Percentiles rank a stretch among this genome's conserved stretches.
Conservation (phyloP, 2,113 vertebrate genomes). For the Synchiropus splendidus region DNA sequence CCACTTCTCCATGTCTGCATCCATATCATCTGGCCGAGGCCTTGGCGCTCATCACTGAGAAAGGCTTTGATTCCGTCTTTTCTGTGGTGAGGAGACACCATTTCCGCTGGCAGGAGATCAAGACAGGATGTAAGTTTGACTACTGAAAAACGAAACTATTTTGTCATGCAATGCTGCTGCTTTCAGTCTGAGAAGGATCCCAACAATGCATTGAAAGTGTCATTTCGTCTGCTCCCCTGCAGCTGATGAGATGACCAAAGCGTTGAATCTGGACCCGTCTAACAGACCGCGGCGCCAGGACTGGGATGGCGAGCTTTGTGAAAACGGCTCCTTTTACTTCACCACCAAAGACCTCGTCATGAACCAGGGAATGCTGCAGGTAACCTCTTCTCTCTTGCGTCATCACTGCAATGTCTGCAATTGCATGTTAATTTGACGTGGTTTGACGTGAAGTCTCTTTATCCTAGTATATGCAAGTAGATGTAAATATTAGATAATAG, state of each 20-base stretch:
- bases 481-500: too few relatives aligned
- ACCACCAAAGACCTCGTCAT: constrained; percentile 69
- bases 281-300: constrained; percentile 82
- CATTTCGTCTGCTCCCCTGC: neutral
- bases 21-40: constrained; percentile 78
- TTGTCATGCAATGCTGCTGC: neutral
- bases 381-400: too few relatives aligned
- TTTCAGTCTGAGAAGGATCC: neutral
- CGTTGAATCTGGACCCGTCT: constrained; percentile 76
- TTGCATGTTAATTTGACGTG: too few relatives aligned
- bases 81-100: constrained; percentile 85
- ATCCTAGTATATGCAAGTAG: too few relatives aligned
- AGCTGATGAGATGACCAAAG: constrained; percentile 53
- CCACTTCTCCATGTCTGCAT: constrained; percentile 90
- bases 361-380: constrained; percentile 70
- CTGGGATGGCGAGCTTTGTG: constrained; percentile 89
- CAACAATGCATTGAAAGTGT: neutral
- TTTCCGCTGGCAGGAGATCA: constrained; percentile 87
- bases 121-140: constrained; percentile 68
- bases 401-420: too few relatives aligned
- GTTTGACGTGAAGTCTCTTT: too few relatives aligned
- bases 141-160: too few relatives aligned
- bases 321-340: constrained; percentile 94
- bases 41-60: constrained; percentile 63
- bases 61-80: constrained; percentile 82